Evolutionary conservation across 2,888 invertebrate species (phyloP).

Genomic region (Drosophila ezoana): DNA sequence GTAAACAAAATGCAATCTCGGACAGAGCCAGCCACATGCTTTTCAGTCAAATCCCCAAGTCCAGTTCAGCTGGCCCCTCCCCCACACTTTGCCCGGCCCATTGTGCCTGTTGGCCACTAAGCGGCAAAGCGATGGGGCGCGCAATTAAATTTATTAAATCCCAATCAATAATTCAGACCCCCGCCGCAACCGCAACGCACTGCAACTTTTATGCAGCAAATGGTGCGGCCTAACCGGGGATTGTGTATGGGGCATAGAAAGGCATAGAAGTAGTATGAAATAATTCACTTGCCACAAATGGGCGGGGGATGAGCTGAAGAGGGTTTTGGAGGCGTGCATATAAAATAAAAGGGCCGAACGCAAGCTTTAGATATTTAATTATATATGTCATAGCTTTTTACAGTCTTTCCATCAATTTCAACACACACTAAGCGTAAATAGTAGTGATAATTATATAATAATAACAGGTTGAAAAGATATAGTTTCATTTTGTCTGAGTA

Average conservation of each 20-base stretch:
- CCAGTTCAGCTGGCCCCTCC: background rate
- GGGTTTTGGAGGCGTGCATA: too few relatives aligned
- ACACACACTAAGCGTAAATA: too few relatives aligned
- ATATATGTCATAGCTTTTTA: too few relatives aligned
- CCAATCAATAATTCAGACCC: constrained; percentile 75
- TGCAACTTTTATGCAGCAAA: constrained; percentile 26
- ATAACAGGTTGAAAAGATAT: too few relatives aligned
- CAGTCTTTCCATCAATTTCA: too few relatives aligned
- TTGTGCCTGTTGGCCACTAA: constrained; percentile 35
- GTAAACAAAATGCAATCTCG: constrained; percentile 15
- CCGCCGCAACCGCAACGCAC: constrained; percentile 21
- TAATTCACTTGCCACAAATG: too few relatives aligned
- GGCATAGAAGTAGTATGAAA: background rate
- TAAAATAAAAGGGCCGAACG: too few relatives aligned
- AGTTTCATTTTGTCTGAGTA: too few relatives aligned
- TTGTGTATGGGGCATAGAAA: background rate
- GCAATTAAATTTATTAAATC: constrained; percentile 80
- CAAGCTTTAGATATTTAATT: too few relatives aligned
- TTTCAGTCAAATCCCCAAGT: background rate
- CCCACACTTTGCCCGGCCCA: constrained; percentile 3
- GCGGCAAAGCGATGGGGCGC: constrained; percentile 28
- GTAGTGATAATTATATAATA: too few relatives aligned
- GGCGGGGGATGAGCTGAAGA: too few relatives aligned
- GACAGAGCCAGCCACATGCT: constrained; percentile 1
- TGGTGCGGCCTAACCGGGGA: constrained; percentile 8